Evolutionary conservation across 2,797 vertebrate species (phyloP).

Genomic region (Notoglanidium macrostoma): DNA sequence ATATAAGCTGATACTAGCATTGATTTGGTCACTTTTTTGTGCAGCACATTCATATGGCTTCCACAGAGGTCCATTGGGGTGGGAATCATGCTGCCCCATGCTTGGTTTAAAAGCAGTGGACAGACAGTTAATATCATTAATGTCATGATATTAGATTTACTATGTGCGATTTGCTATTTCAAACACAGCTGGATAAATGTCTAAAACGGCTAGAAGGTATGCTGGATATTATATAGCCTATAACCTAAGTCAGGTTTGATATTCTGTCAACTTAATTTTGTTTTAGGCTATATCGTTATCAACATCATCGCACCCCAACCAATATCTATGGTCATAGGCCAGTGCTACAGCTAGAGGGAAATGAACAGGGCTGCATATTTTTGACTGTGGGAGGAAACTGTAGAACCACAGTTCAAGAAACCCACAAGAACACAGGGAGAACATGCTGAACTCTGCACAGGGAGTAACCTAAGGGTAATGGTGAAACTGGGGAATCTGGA

Average conservation of each 20-base stretch:
- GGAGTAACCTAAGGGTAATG: background rate
- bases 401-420: background rate
- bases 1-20: background rate
- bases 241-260: background rate
- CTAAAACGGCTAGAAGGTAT: background rate
- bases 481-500: background rate
- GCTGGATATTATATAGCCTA: background rate
- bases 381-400: background rate
- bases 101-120: background rate
- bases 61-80: background rate
- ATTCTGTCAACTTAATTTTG: background rate
- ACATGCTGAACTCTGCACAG: background rate
- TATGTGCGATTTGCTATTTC: background rate
- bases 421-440: background rate
- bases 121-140: background rate
- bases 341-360: background rate
- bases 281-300: background rate
- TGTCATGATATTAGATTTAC: background rate
- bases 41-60: background rate
- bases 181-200: background rate
- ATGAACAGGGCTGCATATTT: background rate
- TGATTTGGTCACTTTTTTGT: background rate
- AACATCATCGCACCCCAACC: background rate
- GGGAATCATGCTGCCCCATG: background rate
- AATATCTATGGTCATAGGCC: background rate